Evolutionary conservation across 1,140 invertebrate species (phyloP), one percentile per base, ranked within the genome.

Genomic region (Drosophila carrolli): DNA sequence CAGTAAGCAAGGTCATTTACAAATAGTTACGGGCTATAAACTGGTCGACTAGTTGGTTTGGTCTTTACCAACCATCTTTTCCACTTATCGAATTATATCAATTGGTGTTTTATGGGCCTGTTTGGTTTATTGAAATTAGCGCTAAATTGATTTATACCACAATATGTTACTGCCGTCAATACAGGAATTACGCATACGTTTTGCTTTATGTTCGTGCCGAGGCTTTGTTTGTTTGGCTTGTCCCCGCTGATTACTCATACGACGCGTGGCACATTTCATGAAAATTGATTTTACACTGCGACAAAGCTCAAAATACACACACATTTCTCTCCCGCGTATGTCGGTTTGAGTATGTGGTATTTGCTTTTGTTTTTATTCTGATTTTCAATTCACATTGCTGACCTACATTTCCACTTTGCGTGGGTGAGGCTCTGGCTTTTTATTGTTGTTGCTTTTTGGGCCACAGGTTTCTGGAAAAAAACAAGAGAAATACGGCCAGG

Each of bases 261-360:
- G 80, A 77, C 73, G 73, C 67, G 74, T 78, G 77, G 84, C 73
- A 78, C 62, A 79, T 86, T 88, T 89, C 73, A 89, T 89, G 84
- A 78, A 89, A 88, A 88, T 88, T 88, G 84, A 89, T 88, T 88
- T 88, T 88, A 88, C 83, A 82, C 79, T 76, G 83, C 74, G 75
- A 75, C 82, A 82, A 86, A 79, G 59, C 72, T 55, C 38, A 66
- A 50, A 60, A 38, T 27, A 47, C 76, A 74, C 51, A 59, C 58
- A 72, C 29, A 44, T 48, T 27, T 13, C n/a, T 3, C 16, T 5
- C 6, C 27, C 19, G 32, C 38, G 29, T 75, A 44, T 67, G 56
- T 70, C 19, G 19, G 38, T 47, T 32, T 65, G 23, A 56, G 41
- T 66, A 35, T 53, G 57, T 81, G 55, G 67, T 57, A 46, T 74